Evolutionary conservation across 2,888 invertebrate genomes (phyloP), one percentile per base, ranked within the genome.

Genomic region (Himalopsyche kuldschensis): DNA sequence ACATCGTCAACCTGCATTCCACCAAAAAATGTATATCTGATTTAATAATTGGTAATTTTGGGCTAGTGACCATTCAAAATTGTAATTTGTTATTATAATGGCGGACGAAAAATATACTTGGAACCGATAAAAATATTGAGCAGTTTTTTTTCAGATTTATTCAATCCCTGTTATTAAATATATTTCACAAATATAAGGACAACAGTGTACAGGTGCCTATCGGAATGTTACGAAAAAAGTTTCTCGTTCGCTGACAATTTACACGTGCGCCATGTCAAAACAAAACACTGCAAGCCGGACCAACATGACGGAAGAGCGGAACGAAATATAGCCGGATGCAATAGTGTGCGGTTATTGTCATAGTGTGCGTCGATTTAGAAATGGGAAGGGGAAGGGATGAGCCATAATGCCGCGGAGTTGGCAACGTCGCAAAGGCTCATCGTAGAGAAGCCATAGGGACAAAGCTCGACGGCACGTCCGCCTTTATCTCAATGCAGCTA

Each of bases 341-440:
- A 41, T 41, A 41, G 41, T 41, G 41, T 41, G 41, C 81, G 63
- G 77, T 78, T 78, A 55, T 55, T 55, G 55, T 55, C 55, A 55
- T 20, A 55, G 55, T 55, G 55, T 82, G 41, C 48, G 47, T 24
- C 69, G 32, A 24, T 46, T 48, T 32, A 69, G 20, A 75, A 63
- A 69, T 27, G 63, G 81, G 81, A 30, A 46, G 32, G 81, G 81
- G 77, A 17, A 82, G 81, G 48, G 81, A 81, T 81, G 81, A 81
- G 81, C 76, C 20, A 55, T 20, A 48, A 48, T 20, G 24, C 48
- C 63, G 75, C 35, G 41, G n/a, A 82, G 47, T 69, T 75, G 82
- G 78, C 82, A 82, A 82, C 82, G 75, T 75, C 82, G 82, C 78
- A n/a, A 55, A 55, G 55, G 30, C 35, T 46, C 63, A 69, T n/a